phyloP scores from a whole-genome alignment of 2,888 invertebrate species.

The Drosophila cognata region DNA sequence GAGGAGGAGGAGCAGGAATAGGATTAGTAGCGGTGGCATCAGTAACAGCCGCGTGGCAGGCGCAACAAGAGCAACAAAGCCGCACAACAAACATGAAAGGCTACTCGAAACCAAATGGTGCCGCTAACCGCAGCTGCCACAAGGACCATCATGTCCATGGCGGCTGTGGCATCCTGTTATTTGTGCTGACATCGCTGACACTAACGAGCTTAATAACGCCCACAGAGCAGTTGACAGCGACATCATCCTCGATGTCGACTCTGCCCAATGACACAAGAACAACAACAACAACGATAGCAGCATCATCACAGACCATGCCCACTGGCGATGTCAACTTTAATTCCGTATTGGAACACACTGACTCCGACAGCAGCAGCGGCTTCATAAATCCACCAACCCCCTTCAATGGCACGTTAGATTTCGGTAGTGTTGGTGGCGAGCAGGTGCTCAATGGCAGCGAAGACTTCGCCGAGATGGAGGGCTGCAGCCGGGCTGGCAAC shows the following conservation, averaged over 20 bases:
- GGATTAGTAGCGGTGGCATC: slow-evolving; percentile 1
- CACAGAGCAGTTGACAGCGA: slow-evolving; percentile 69
- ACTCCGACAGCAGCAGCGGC: slow-evolving; percentile 49
- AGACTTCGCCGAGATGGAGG: slow-evolving; percentile 40
- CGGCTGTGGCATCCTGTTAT: slow-evolving; percentile 70
- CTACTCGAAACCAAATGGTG: slow-evolving; percentile 71
- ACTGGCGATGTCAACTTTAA: slow-evolving; percentile 25
- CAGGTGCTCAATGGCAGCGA: slow-evolving; percentile 50
- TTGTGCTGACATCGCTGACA: slow-evolving; percentile 74
- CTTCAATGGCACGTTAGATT: slow-evolving; percentile 58
- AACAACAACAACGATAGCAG: slow-evolving; percentile 16
- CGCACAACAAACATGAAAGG: slow-evolving; percentile 65
- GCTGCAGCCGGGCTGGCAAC: slow-evolving; percentile 86
- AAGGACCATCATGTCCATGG: slow-evolving; percentile 58
- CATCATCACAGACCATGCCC: slow-evolving; percentile 33
- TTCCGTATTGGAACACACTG: slow-evolving; percentile 48
- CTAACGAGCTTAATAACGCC: slow-evolving; percentile 81
- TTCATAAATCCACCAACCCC: slow-evolving; percentile 29
- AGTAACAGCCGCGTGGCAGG: slow-evolving; percentile 10
- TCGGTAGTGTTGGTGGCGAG: slow-evolving; percentile 13
- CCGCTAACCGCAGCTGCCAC: slow-evolving; percentile 65
- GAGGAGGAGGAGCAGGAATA: neutral
- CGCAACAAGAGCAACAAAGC: slow-evolving; percentile 26
- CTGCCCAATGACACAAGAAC: slow-evolving; percentile 32
- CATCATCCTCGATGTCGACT: slow-evolving; percentile 30